A percentile compares a stretch with the other conserved stretches of the same genome.
Evolutionary conservation across 2,888 invertebrate genomes (phyloP).

Genomic region (Lampropteryx suffumata): DNA sequence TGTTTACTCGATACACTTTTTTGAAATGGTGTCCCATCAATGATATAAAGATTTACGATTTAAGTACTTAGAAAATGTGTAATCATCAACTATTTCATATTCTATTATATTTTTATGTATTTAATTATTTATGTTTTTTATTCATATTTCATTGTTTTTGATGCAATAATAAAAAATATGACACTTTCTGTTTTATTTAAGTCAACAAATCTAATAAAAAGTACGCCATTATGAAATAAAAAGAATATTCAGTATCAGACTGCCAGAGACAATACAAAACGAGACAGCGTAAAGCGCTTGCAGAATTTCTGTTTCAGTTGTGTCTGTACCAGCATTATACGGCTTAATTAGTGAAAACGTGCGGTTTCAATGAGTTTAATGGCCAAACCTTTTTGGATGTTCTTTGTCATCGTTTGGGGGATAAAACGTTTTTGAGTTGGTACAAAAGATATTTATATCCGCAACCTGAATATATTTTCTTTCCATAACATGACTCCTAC

Average conservation of each 20-base stretch:
- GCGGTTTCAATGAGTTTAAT: constrained; percentile 47
- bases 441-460: too few species aligned
- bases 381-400: constrained; percentile 3
- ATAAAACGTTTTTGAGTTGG: background rate
- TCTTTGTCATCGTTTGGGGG: constrained; percentile 1
- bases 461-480: too few species aligned
- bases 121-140: too few species aligned
- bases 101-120: too few species aligned
- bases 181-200: background rate
- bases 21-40: too few species aligned
- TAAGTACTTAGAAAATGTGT: too few species aligned
- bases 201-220: background rate
- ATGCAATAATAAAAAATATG: too few species aligned
- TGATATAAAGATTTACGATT: too few species aligned
- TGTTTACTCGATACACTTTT: too few species aligned
- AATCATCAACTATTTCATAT: too few species aligned
- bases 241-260: constrained; percentile 4
- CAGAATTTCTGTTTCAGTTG: constrained; percentile 39
- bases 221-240: background rate
- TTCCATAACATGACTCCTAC: too few species aligned
- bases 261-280: constrained; percentile 31
- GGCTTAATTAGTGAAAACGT: constrained; percentile 51
- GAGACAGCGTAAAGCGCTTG: constrained; percentile 38
- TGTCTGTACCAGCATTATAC: constrained; percentile 40
- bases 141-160: too few species aligned